Evolutionary conservation across 1,140 invertebrate species (phyloP), one percentile per base, ranked within the genome.

Genomic region (Phortica variegata): DNA sequence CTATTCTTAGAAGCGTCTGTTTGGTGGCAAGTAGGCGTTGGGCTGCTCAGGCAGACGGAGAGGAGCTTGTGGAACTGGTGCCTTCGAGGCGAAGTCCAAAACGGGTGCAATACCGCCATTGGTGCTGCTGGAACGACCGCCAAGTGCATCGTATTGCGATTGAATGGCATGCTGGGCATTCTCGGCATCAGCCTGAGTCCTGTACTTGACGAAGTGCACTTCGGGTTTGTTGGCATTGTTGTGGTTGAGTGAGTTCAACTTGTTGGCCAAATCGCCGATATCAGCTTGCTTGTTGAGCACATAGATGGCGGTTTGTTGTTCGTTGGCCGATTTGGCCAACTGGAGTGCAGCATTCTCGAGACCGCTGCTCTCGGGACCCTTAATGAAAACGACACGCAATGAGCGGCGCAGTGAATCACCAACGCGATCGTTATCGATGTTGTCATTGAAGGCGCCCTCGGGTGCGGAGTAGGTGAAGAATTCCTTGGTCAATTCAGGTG

Each of bases 101-200:
- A 54, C 52, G 12, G 52, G 52, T 15, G 52, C 52, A 45, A 45
- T 21, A 31, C 52, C 52, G 33, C 46, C 52, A 38, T 54, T 49
- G n/a, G 21, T 21, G 26, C 18, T 54, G 16, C 26, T 42, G 8
- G 47, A 46, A 17, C 37, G 15, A 6, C 52, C 52, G 20, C 41
- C 46, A 16, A 54, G 37, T 17, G 42, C 20, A 32, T 54, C 52
- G 23, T 54, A 54, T 43, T 49, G 42, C 3, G 47, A 41, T 19
- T 54, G 52, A 32, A 54, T 54, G 16, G 52, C 43, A 10, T 47
- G 52, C 37, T 54, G 52, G 3, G 52, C 52, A 34, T 54, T 49
- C 13, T 54, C 52, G 32, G 52, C 52, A 46, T 54, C 52, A 33
- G 47, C 38, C 10, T 42, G 52, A 1, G 52, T 54, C 1, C 52